phyloP scores from a whole-genome alignment of 1,140 invertebrate species.

The Drosophila bocqueti region DNA sequence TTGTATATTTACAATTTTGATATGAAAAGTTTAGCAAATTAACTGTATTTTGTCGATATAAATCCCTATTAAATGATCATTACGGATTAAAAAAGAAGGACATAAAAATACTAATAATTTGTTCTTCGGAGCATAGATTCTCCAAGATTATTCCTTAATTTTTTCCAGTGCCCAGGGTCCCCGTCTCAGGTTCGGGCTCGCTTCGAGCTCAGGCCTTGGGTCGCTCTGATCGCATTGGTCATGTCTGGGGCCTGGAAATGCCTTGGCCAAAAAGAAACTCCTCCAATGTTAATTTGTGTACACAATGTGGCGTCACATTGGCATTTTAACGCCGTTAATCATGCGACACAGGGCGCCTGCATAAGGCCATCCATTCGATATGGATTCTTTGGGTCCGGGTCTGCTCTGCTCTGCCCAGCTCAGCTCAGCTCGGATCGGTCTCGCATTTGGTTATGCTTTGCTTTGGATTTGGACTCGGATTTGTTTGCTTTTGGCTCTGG shows the following conservation, averaged over 20 bases:
- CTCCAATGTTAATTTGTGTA: constrained; percentile 84
- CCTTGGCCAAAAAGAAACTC: constrained; percentile 44
- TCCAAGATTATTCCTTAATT: neutral
- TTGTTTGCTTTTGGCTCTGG: constrained; percentile 14
- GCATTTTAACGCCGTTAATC: constrained; percentile 85
- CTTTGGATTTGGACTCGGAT: constrained; percentile 37
- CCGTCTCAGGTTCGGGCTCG: constrained; percentile 5
- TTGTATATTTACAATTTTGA: too few relatives aligned
- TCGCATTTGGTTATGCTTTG: constrained; percentile 30
- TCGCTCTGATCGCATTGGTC: constrained; percentile 52
- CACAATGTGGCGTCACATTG: constrained; percentile 85
- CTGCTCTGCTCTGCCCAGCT: neutral
- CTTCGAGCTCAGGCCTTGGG: constrained; percentile 26
- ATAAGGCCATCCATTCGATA: constrained; percentile 69
- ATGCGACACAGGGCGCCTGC: constrained; percentile 83
- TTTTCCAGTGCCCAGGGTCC: constrained; percentile 11
- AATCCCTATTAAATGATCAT: too few relatives aligned
- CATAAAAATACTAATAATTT: too few relatives aligned
- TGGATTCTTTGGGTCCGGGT: constrained; percentile 39
- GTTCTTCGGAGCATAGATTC: neutral
- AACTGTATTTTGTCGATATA: too few relatives aligned
- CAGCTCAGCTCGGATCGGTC: constrained; percentile 5
- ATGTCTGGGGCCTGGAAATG: constrained; percentile 41
- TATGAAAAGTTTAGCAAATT: too few relatives aligned
- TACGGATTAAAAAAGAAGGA: too few relatives aligned